These are phyloP conservation scores for Cotesia typhae DNA, from an alignment of 1,140 invertebrate genomes.

Conservation along the genomic window DNA sequence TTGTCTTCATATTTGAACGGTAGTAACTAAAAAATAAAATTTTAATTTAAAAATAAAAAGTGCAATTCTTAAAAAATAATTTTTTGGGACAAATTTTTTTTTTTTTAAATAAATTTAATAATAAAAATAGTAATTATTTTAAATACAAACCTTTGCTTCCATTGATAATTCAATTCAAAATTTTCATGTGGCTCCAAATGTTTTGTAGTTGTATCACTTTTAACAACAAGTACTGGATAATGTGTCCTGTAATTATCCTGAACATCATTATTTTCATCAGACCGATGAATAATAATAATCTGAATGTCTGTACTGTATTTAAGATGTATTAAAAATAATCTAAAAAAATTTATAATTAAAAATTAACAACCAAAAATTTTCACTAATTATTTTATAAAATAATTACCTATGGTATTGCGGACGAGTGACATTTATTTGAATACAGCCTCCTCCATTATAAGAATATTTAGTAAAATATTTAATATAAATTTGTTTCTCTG, in stretches of 20 bases:
- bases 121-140: background rate
- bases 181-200: background rate
- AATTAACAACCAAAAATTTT: background rate
- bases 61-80: background rate
- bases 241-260: background rate
- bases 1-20: constrained; percentile 46
- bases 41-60: background rate
- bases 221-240: constrained; percentile 49
- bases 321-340: constrained; percentile 55
- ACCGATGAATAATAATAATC: constrained; percentile 49
- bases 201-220: background rate
- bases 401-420: constrained; percentile 55
- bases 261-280: constrained; percentile 24
- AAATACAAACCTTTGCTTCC: constrained; percentile 1
- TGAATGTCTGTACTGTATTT: constrained; percentile 51
- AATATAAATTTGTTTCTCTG: constrained; percentile 45
- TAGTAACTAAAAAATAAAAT: constrained; percentile 50
- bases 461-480: constrained; percentile 52
- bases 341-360: constrained; percentile 43
- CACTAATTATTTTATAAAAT: background rate
- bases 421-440: constrained; percentile 55
- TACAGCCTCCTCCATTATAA: constrained; percentile 59
- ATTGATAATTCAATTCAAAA: background rate
- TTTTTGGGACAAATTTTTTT: background rate
- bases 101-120: no score